Evolutionary conservation across 2,113 vertebrate species (phyloP).

Genomic region (Gallinago undulata): DNA sequence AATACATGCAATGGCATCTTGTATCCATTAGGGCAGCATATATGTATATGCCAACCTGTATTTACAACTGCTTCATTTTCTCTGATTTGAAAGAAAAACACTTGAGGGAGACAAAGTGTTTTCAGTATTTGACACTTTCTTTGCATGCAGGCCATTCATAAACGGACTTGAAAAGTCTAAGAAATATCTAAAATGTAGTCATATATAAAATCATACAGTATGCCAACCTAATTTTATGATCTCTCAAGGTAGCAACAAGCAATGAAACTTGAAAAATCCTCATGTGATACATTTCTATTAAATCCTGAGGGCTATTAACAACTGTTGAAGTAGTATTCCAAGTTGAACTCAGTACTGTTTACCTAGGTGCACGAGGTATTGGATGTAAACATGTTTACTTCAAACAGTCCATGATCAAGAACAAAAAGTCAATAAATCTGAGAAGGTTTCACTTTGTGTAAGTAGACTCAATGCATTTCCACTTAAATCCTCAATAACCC

Average conservation of each 20-base stretch:
- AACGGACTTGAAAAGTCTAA: not conserved
- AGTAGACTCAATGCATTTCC: slow-evolving; percentile 46
- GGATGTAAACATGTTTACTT: slow-evolving; percentile 67
- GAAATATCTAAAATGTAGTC: not conserved
- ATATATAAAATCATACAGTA: not conserved
- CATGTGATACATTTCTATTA: not conserved
- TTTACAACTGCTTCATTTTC: not conserved
- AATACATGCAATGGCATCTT: fast-evolving
- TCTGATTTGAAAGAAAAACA: not conserved
- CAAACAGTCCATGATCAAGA: slow-evolving; percentile 53
- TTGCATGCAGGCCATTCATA: not conserved
- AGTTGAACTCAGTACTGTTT: slow-evolving; percentile 57
- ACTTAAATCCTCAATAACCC: slow-evolving; percentile 33
- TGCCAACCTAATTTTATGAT: not conserved
- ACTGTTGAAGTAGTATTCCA: slow-evolving; percentile 29
- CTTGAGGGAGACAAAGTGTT: fast-evolving
- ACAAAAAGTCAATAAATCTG: slow-evolving; percentile 70
- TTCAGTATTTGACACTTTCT: not conserved
- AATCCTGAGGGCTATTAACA: slow-evolving; percentile 29
- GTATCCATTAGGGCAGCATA: not conserved
- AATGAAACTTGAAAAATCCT: not conserved
- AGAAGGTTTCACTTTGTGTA: slow-evolving; percentile 40
- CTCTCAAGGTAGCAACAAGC: slow-evolving; percentile 6
- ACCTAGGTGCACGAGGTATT: slow-evolving; percentile 48
- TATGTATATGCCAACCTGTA: not conserved